Base-by-base conservation (phyloP, 92 coral and sea anemone species). In the Phenganax stokvisi region DNA sequence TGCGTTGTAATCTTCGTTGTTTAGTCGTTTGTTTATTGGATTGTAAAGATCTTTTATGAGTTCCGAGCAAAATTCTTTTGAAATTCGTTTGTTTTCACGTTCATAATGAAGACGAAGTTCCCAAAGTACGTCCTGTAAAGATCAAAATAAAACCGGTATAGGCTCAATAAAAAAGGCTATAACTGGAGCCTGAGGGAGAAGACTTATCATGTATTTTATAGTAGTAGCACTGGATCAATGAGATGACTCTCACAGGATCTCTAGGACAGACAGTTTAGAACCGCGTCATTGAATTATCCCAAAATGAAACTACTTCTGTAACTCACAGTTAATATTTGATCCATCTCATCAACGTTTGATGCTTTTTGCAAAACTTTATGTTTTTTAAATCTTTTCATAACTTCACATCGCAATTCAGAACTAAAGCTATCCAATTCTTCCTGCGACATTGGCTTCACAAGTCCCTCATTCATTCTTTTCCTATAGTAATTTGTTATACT, bases 351-450 rank as follows among this genome's bases (percentile, higher is more conserved):
- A 8, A 73, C 31, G 54, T 63, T 64, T 13, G 83, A 63, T 3
- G 83, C 83, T 62, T 79, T 79, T 29, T 79, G 73, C n/a, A 79
- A 52, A 65, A 79, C 83, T 79, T 65, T 79, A 30, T 79, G 72
- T 65, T 51, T 79, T 60, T 65, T 52, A 53, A 79, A 79, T 65
- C 74, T 54, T 25, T n/a, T 64, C 74, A 79, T 62, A 3, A 61
- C 83, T 62, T 79, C 83, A 6, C 51, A 11, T 47, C 56, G 69
- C 8, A 79, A 54, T 9, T 79, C 61, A 44, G 57, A n/a, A 51
- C 74, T 47, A 30, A 65, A 65, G 9, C 15, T 64, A 20, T 64
- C 62, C 29, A 79, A 61, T 25, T 79, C 60, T 63, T 63, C 74
- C 8, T 28, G 16, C 7, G 83, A 79, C 72, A 79, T 63, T 3